phyloP scores from a whole-genome alignment of 53 echinoderm and acorn worm species.

The Astropecten irregularis region DNA sequence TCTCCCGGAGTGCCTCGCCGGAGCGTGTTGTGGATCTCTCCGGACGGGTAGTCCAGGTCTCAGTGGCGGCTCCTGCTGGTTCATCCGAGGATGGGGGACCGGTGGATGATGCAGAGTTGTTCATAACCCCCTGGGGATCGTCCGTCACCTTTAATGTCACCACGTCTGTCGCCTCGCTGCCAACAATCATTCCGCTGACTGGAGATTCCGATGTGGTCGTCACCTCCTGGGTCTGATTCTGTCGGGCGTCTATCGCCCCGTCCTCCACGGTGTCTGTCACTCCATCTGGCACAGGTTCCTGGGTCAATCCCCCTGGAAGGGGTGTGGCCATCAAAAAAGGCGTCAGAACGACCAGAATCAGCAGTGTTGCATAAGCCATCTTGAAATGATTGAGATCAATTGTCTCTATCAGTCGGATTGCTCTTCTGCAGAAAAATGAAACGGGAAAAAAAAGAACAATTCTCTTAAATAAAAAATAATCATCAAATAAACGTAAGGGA shows the following conservation, averaged over 20 bases:
- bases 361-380: background rate
- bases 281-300: background rate
- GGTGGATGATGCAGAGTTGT: background rate
- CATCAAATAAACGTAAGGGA: no score
- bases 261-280: background rate
- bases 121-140: no score
- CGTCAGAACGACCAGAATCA: slow-evolving; percentile 3
- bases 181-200: background rate
- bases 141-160: background rate
- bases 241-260: background rate
- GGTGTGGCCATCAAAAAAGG: slow-evolving; percentile 12
- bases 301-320: background rate
- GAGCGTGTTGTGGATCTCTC: background rate
- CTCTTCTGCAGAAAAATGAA: background rate
- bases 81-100: background rate
- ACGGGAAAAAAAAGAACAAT: no score
- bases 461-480: no score
- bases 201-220: background rate
- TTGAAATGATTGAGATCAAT: background rate
- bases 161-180: background rate
- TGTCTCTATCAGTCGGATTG: background rate
- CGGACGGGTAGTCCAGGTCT: background rate
- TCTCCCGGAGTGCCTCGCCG: background rate
- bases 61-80: background rate
- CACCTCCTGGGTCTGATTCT: background rate